A percentile compares a stretch with the other conserved stretches of the same genome.
Evolutionary conservation across 2,888 invertebrate genomes (phyloP).

Genomic region (Cacoxenus indagator): DNA sequence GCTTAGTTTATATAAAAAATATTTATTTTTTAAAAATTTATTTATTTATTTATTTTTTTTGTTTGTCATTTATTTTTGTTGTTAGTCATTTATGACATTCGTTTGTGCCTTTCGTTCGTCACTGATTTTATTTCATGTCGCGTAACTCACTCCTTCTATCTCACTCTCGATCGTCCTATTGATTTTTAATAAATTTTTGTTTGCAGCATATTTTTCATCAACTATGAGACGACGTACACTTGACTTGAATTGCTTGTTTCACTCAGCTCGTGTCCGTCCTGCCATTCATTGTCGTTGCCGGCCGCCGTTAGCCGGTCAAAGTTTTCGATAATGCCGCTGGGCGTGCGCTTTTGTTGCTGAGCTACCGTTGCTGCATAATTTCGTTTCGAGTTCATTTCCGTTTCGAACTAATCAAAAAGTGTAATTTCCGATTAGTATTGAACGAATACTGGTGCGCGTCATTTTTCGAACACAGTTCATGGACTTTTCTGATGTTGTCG

Average conservation of each 20-base stretch:
- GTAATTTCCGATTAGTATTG: conserved; percentile 71
- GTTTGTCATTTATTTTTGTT: conserved; percentile 48
- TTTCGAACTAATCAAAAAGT: conserved; percentile 71
- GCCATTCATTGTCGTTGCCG: background rate
- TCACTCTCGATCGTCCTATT: conserved; percentile 38
- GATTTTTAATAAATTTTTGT: conserved; percentile 54
- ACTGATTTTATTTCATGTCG: background rate
- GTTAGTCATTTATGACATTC: conserved; percentile 51
- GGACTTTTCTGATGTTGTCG: background rate
- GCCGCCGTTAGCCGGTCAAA: conserved; percentile 3
- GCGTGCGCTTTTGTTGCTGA: conserved; percentile 2
- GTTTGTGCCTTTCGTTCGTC: conserved; percentile 3
- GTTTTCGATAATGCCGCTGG: background rate
- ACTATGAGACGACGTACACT: background rate
- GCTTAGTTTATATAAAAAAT: conserved; percentile 56
- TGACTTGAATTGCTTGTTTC: background rate
- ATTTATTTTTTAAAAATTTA: conserved; percentile 29
- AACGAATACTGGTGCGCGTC: conserved; percentile 33
- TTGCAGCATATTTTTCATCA: background rate
- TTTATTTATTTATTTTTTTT: conserved; percentile 37
- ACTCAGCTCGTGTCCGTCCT: background rate
- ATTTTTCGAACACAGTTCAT: conserved; percentile 21
- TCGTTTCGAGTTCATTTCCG: conserved; percentile 71
- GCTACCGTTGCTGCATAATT: conserved; percentile 62
- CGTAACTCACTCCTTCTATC: background rate